Percentiles rank a stretch among this genome's conserved stretches.
Conservation (phyloP, 2,797 vertebrate species). For the Anomalospiza imberbis region DNA sequence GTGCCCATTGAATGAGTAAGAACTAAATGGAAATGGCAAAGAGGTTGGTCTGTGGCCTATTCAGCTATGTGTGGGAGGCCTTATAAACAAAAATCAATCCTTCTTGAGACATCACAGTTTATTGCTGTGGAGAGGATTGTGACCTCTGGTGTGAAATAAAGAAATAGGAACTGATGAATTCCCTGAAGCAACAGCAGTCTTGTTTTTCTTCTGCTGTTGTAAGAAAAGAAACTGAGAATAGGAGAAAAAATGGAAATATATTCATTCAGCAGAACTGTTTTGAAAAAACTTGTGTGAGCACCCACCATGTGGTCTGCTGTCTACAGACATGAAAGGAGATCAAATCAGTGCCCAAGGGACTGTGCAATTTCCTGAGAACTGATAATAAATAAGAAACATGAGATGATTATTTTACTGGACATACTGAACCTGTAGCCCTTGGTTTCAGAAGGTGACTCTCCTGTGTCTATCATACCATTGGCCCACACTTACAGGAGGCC, state of each 20-base stretch:
- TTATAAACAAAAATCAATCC: constrained; percentile 36
- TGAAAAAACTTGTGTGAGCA: not conserved
- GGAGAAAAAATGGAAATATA: not conserved
- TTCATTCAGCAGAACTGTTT: not conserved
- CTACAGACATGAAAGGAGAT: not conserved
- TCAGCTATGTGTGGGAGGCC: not conserved
- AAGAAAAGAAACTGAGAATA: not conserved
- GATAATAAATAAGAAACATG: not conserved
- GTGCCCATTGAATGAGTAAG: not conserved
- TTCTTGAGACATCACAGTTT: constrained; percentile 36
- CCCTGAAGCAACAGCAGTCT: constrained; percentile 1
- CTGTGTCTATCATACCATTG: not conserved
- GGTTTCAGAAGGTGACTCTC: not conserved
- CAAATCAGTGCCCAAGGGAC: not conserved
- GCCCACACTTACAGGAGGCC: not conserved
- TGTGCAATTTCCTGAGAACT: not conserved
- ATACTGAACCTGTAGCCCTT: not conserved
- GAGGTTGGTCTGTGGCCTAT: not conserved
- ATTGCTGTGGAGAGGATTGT: constrained; percentile 56
- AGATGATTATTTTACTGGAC: not conserved
- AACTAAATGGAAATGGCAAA: not conserved
- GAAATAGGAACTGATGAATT: constrained; percentile 22
- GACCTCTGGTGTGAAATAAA: constrained; percentile 30
- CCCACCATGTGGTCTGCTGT: not conserved
- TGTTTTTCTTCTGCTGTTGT: constrained; percentile 21